These are phyloP conservation scores for Dorcus parallelipipedus DNA, from an alignment of 2,888 invertebrate genomes.

Conservation along the genomic window DNA sequence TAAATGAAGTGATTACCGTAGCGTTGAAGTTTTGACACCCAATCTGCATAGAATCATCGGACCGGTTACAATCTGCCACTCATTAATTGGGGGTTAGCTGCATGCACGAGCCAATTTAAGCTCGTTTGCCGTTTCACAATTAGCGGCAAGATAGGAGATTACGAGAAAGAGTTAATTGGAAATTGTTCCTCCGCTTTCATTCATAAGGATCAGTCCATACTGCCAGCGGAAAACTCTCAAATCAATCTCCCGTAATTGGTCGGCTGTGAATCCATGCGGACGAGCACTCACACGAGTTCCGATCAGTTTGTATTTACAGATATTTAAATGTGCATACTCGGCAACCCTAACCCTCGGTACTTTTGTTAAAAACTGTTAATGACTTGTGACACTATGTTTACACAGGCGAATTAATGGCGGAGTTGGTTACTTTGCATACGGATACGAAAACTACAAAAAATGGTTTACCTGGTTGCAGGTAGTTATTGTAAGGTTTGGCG, in stretches of 20 bases:
- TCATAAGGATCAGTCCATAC: slow-evolving; percentile 17
- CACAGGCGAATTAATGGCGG: slow-evolving; percentile 41
- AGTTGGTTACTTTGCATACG: slow-evolving; percentile 30
- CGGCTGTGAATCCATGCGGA: slow-evolving; percentile 33
- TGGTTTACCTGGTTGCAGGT: no score
- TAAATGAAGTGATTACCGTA: slow-evolving; percentile 27
- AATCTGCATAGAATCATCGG: slow-evolving; percentile 38
- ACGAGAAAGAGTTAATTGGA: slow-evolving; percentile 47
- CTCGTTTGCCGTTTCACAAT: slow-evolving; percentile 38
- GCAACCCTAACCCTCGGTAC: slow-evolving; percentile 22
- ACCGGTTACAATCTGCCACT: slow-evolving; percentile 35
- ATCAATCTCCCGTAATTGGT: slow-evolving; percentile 35
- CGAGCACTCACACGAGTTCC: slow-evolving; percentile 34
- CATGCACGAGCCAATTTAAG: slow-evolving; percentile 42
- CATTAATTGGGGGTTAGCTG: slow-evolving; percentile 42
- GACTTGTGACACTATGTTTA: slow-evolving; percentile 42
- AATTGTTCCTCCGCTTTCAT: slow-evolving; percentile 35
- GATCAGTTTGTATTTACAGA: slow-evolving; percentile 32
- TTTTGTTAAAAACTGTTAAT: slow-evolving; percentile 45
- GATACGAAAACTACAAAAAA: background rate
- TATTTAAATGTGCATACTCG: slow-evolving; percentile 33
- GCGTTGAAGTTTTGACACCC: slow-evolving; percentile 33
- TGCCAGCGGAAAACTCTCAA: slow-evolving; percentile 34
- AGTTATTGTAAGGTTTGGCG: no score
- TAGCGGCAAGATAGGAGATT: slow-evolving; percentile 44